phyloP scores from a whole-genome alignment of 2,888 invertebrate genomes.

The Schrankia costaestrigalis region DNA sequence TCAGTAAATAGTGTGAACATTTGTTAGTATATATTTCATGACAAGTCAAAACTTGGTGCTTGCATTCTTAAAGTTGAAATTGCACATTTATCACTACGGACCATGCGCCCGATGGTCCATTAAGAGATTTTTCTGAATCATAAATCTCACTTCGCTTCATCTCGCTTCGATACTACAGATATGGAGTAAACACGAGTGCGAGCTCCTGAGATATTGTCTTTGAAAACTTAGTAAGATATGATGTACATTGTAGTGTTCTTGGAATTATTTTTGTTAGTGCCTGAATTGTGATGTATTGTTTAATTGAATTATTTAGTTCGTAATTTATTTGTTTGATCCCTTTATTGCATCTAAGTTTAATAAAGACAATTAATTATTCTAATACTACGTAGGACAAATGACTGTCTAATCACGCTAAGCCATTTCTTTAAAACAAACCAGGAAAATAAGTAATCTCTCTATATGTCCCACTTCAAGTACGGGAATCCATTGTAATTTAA shows the following conservation, averaged over 20 bases:
- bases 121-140: conserved; percentile 79
- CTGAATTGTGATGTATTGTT: conserved; percentile 1
- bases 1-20: conserved; percentile 52
- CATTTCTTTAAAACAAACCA: too few relatives aligned
- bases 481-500: too few relatives aligned
- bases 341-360: too few relatives aligned
- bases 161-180: conserved; percentile 70
- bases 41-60: conserved; percentile 73
- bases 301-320: background rate
- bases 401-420: too few relatives aligned
- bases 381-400: too few relatives aligned
- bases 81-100: conserved; percentile 76
- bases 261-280: conserved; percentile 5
- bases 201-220: conserved; percentile 39
- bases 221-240: conserved; percentile 27
- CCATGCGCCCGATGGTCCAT: conserved; percentile 74
- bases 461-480: too few relatives aligned
- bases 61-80: conserved; percentile 77
- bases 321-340: too few relatives aligned
- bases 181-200: conserved; percentile 60
- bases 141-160: conserved; percentile 79
- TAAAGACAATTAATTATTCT: too few relatives aligned
- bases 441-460: too few relatives aligned
- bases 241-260: conserved; percentile 26
- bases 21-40: conserved; percentile 70